phyloP scores from a whole-genome alignment of 2,113 vertebrate genomes.

The Pelusios castaneus region DNA sequence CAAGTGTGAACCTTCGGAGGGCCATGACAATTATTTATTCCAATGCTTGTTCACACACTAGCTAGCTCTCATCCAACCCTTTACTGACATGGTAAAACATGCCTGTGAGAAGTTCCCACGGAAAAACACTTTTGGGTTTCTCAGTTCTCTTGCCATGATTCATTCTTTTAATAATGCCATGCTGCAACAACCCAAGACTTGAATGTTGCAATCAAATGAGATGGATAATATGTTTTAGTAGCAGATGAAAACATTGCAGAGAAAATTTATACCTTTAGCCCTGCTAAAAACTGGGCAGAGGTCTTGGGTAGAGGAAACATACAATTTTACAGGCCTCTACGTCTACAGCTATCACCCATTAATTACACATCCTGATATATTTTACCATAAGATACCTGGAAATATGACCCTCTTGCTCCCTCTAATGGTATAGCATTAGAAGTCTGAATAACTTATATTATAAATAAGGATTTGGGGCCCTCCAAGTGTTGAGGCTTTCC shows the following conservation, averaged over 20 bases:
- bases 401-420: neutral
- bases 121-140: fast-evolving
- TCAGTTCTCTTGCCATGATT: neutral
- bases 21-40: neutral
- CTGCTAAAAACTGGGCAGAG: neutral
- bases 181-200: neutral
- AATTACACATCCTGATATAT: neutral
- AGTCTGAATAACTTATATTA: neutral
- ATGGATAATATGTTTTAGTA: neutral
- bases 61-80: neutral
- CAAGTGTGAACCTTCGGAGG: neutral
- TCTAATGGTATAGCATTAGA: neutral
- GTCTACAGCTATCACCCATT: neutral
- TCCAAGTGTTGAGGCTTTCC: neutral
- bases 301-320: neutral
- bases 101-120: neutral
- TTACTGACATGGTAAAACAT: neutral
- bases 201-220: neutral
- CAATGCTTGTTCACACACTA: neutral
- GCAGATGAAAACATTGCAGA: neutral
- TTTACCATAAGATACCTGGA: neutral
- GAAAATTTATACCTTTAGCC: neutral
- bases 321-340: neutral
- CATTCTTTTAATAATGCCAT: neutral
- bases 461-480: neutral